Conservation (phyloP, 2,888 invertebrate species). For the Acronicta leporina region DNA sequence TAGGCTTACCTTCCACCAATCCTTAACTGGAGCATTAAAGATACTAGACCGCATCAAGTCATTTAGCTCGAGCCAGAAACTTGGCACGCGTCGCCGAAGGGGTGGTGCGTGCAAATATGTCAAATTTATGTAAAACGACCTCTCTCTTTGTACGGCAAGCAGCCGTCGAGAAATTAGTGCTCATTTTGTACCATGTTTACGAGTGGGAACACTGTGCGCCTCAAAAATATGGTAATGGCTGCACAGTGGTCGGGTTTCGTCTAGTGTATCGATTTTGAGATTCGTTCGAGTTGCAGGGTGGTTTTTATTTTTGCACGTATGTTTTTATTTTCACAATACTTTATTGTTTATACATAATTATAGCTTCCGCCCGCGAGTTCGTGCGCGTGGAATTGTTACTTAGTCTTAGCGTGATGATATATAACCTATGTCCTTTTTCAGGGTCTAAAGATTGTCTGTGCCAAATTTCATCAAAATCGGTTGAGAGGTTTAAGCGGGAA, state of each 20-base stretch:
- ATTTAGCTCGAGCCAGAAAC: constrained; percentile 67
- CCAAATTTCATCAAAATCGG: too few species aligned
- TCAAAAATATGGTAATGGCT: constrained; percentile 83
- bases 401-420: too few species aligned
- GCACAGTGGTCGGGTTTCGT: constrained; percentile 64
- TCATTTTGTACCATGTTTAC: constrained; percentile 85
- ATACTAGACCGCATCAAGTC: constrained; percentile 56
- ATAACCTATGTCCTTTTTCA: too few species aligned
- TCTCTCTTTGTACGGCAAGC: constrained; percentile 70
- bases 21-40: constrained; percentile 35
- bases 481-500: too few species aligned
- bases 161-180: constrained; percentile 81
- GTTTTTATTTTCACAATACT: neutral
- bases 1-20: constrained; percentile 18
- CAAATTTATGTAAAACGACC: constrained; percentile 85
- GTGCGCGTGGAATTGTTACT: too few species aligned
- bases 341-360: too few species aligned
- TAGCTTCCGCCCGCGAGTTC: too few species aligned
- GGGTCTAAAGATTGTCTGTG: too few species aligned
- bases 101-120: constrained; percentile 84
- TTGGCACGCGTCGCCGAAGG: constrained; percentile 69
- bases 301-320: constrained; percentile 3
- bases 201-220: constrained; percentile 70
- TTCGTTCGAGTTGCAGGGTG: constrained; percentile 51
- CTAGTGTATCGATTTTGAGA: constrained; percentile 70